Base-by-base conservation (phyloP, 2,888 invertebrate species). In the Pegoplata infirma region DNA sequence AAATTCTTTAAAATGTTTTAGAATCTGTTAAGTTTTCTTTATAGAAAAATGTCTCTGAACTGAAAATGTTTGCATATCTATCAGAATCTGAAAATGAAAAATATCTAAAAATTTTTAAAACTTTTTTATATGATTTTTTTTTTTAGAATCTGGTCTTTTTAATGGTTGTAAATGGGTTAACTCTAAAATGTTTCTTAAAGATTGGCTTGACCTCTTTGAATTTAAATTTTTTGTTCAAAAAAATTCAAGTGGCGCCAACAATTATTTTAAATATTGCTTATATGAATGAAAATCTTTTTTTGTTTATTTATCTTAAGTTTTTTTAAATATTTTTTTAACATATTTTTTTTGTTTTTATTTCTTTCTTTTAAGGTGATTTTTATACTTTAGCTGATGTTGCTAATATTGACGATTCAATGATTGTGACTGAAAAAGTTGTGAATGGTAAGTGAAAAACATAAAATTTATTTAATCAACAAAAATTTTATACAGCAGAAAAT, bases 311-410 rank as follows among this genome's bases (percentile, higher is more conserved):
- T 61, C 3, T 46, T 47, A 23, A 23, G 25, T 74, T 59, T 17
- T 17, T 61, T 47, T 63, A 17, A 25, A 40, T 56, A 58, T 63
- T 67, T 72, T 47, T 75, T 59, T 53, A 6, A 67, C 67, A 47
- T 61, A 1, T 21, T 25, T 74, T 47, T 59, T 73, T 46, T 58
- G 36, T 58, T 14, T 36, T 64, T 28, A 7, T 53, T 47, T 55
- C 8, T 12, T 75, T 80, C 8, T 12, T 75, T 80, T 76, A 32
- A 82, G 82, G 68, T 66, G 77, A 76, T 63, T 69, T 77, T 49
- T 51, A 66, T 63, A 44, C 79, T 21, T 47, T 73, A 36, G 71
- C 72, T 8, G 63, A 47, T 17, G 74, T 56, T n/a, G 36, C 58
- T 2, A 46, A 59, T 61, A 67, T 44, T 58, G 78, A 75, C 36